Base-by-base conservation (phyloP, 2,113 vertebrate genomes). In the Silurus asotus region DNA sequence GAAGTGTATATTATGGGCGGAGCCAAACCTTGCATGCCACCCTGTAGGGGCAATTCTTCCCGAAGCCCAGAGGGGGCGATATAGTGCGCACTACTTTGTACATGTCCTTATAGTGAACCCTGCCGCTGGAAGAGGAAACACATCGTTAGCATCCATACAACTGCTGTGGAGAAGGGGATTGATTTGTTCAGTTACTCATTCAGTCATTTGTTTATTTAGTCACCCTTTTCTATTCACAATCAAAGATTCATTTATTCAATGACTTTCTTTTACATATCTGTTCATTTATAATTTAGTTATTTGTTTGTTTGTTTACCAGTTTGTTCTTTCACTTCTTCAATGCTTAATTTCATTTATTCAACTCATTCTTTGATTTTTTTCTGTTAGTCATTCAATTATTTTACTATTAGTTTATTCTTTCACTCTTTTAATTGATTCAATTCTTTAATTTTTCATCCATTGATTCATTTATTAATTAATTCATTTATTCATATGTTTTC, bases 11-110 rank as follows among this genome's bases (percentile, higher is more conserved):
- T 88, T 81, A 93, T 91, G 91, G 79, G 82, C 25, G 93, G 93
- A 92, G 95, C 96, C 98, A 97, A 98, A 99, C 98, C 98, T 99
- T 99, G 98, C 97, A 99, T 92, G 98, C 98, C 97, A 99, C 97
- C 96, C 97, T 98, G 97, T 98, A 97, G 91, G 98, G 98, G 96
- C 98, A 99, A 96, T 99, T 99, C 97, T 98, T 98, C 96, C 98
- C 98, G 97, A 99, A 98, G 96, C 98, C 98, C 96, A 99, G 96
- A 94, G 98, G 98, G 92, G 98, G 98, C 89, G 97, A 97, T 96
- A 99, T 98, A 95, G 97, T 95, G 96, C 97, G 97, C 93, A 99
- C 97, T 97, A 99, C 97, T 97, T 97, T 98, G 97, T 99, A 99
- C 98, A 99, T 99, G 95, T 99, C 98, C 97, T 99, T 99, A 98